Conservation (phyloP, 2,113 vertebrate species). For the Saguinus midas region DNA sequence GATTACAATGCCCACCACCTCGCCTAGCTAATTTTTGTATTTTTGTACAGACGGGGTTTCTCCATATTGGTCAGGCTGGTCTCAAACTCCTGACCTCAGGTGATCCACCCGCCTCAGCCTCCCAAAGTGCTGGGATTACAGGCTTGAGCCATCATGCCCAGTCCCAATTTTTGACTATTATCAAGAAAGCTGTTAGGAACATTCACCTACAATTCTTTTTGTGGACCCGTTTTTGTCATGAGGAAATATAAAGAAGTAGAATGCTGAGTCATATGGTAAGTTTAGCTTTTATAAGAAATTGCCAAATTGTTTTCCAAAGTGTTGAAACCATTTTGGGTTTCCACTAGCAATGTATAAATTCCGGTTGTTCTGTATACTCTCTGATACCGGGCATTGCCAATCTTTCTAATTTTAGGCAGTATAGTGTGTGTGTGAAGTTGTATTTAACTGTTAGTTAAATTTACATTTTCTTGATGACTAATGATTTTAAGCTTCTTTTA, state of each 20-base stretch:
- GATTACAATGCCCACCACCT: too few relatives aligned
- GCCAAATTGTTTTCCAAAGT: neutral
- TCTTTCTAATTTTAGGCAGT: neutral
- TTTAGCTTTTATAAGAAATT: neutral
- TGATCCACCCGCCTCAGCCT: too few relatives aligned
- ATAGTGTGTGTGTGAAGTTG: neutral
- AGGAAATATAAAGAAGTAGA: neutral
- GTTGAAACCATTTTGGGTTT: neutral
- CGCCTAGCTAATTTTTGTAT: too few relatives aligned
- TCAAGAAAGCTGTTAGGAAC: neutral
- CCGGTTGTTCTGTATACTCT: neutral
- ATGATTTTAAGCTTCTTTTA: neutral
- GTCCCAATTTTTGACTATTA: neutral
- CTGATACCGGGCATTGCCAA: neutral
- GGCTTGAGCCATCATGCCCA: accelerated
- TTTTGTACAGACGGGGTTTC: too few relatives aligned
- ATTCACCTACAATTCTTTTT: neutral
- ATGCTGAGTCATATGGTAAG: neutral
- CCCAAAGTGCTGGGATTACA: too few relatives aligned
- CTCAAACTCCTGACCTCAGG: too few relatives aligned
- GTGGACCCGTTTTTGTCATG: neutral
- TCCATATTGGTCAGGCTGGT: too few relatives aligned
- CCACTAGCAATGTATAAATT: neutral
- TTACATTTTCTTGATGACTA: neutral
- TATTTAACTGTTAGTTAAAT: neutral